Conservation (phyloP, 1,140 invertebrate genomes). For the Eupristina koningsbergeri region DNA sequence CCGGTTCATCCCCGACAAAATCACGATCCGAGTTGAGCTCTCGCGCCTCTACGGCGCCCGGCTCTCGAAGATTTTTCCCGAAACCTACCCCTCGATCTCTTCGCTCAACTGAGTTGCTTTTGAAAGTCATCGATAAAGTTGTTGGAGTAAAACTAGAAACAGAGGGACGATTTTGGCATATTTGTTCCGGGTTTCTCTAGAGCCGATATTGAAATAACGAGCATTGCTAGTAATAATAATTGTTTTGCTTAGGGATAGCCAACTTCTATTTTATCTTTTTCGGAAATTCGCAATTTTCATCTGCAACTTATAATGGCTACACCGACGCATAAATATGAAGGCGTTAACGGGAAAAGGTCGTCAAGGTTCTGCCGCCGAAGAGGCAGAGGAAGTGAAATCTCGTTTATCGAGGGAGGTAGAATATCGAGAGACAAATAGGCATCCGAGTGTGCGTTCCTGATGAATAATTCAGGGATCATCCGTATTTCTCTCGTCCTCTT, state of each 20-base stretch:
- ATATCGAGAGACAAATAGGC: conserved; percentile 46
- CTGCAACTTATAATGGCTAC: too few species aligned
- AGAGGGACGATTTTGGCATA: too few species aligned
- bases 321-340: too few species aligned
- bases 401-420: background rate
- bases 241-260: too few species aligned
- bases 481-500: background rate
- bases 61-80: background rate
- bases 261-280: too few species aligned
- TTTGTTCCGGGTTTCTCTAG: too few species aligned
- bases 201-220: too few species aligned
- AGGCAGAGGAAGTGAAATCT: background rate
- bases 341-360: background rate
- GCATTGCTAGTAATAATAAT: too few species aligned
- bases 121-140: too few species aligned
- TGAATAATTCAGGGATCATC: conserved; percentile 61
- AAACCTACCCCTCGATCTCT: too few species aligned
- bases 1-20: background rate
- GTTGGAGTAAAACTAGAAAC: background rate
- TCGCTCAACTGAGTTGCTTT: background rate
- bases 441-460: conserved; percentile 61
- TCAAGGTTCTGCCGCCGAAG: too few species aligned
- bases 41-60: conserved; percentile 1
- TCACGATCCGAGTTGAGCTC: background rate
- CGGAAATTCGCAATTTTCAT: background rate